A percentile compares a stretch with the other conserved stretches of the same genome.
phyloP scores from a whole-genome alignment of 2,113 vertebrate species.

The Cheirogaleus medius region DNA sequence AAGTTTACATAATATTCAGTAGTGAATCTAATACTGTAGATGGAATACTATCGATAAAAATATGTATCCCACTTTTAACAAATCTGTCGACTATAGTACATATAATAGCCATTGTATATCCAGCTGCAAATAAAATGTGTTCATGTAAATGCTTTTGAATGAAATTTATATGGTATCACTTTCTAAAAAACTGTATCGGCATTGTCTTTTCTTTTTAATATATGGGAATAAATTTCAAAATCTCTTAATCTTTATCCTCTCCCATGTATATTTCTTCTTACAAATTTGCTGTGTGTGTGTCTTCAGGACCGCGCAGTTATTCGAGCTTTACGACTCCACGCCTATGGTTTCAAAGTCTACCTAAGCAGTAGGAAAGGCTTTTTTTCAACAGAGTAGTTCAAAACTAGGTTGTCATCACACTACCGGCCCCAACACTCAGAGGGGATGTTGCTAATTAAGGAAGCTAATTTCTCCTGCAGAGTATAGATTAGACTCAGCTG shows the following conservation, averaged over 20 bases:
- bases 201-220: background rate
- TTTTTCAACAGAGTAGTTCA: background rate
- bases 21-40: background rate
- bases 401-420: too few relatives aligned
- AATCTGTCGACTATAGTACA: background rate
- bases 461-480: background rate
- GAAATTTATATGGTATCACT: background rate
- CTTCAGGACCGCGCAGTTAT: background rate
- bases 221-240: background rate
- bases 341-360: background rate
- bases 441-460: background rate
- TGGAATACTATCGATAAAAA: background rate
- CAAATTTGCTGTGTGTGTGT: background rate
- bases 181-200: background rate
- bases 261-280: background rate
- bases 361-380: background rate
- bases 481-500: background rate
- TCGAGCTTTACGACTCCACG: background rate
- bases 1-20: background rate
- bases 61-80: background rate
- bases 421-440: fast-evolving
- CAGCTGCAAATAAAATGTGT: background rate
- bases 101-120: background rate
- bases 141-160: background rate
- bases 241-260: background rate